Evolutionary conservation across 2,888 invertebrate genomes (phyloP).

Genomic region (Diaphora mendica): DNA sequence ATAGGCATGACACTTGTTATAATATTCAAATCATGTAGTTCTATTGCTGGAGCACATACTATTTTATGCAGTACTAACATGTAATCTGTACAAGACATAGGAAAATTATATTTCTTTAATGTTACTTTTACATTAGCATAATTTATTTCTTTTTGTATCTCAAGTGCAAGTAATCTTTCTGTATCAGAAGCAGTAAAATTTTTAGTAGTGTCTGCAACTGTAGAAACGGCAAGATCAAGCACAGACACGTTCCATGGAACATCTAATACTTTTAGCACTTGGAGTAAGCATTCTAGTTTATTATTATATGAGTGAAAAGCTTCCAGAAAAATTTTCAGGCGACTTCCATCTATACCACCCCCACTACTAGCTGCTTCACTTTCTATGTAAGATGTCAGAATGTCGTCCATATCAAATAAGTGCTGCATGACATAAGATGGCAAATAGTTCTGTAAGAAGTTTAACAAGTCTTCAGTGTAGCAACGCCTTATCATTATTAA

Average conservation of each 20-base stretch:
- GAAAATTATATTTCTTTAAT: slow-evolving; percentile 81
- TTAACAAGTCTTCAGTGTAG: slow-evolving; percentile 80
- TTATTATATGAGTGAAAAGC: slow-evolving; percentile 71
- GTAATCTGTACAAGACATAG: slow-evolving; percentile 75
- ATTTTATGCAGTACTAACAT: slow-evolving; percentile 76
- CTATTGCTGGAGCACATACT: slow-evolving; percentile 63
- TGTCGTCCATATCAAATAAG: slow-evolving; percentile 78
- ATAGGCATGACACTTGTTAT: slow-evolving; percentile 69
- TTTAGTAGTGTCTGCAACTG: slow-evolving; percentile 69
- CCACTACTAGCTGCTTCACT: slow-evolving; percentile 77
- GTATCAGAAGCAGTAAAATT: slow-evolving; percentile 75
- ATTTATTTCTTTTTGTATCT: slow-evolving; percentile 78
- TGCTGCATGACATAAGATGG: slow-evolving; percentile 74
- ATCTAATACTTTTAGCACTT: slow-evolving; percentile 78
- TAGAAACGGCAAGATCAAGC: slow-evolving; percentile 67
- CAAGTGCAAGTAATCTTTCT: slow-evolving; percentile 70
- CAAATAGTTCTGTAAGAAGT: slow-evolving; percentile 75
- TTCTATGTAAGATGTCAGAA: slow-evolving; percentile 75
- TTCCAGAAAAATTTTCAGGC: slow-evolving; percentile 72
- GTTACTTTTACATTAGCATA: slow-evolving; percentile 80
- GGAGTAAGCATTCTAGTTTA: slow-evolving; percentile 76
- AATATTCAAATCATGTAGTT: slow-evolving; percentile 73
- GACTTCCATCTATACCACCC: slow-evolving; percentile 74
- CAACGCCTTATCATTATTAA: slow-evolving; percentile 82
- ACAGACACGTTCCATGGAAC: slow-evolving; percentile 78